phyloP scores from a whole-genome alignment of 2,113 vertebrate species.

The Larimichthys crocea region DNA sequence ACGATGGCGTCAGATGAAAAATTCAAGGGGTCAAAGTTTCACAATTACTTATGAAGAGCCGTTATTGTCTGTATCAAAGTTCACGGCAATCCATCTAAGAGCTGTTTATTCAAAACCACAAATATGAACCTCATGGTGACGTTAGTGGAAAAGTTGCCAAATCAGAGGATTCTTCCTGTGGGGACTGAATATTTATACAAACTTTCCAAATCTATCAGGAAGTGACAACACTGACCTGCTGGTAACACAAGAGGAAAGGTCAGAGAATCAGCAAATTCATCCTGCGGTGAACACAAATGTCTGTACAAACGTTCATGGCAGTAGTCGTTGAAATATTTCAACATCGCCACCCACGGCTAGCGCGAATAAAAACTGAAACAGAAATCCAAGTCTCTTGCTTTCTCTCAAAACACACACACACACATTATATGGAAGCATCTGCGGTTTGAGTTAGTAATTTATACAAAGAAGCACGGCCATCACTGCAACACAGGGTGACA shows the following conservation, averaged over 20 bases:
- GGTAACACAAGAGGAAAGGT: background rate
- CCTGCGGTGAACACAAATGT: background rate
- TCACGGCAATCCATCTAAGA: background rate
- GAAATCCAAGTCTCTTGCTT: background rate
- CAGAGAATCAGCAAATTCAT: background rate
- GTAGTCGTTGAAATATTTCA: background rate
- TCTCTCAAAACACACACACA: conserved; percentile 5
- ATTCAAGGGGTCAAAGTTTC: background rate
- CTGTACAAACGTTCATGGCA: background rate
- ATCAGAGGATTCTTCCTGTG: background rate
- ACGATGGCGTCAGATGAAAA: background rate
- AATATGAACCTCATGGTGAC: background rate
- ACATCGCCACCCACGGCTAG: background rate
- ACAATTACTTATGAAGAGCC: background rate
- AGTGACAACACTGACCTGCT: background rate
- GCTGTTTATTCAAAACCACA: background rate
- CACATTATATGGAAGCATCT: conserved; percentile 28
- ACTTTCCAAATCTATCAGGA: background rate
- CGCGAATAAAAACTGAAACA: background rate
- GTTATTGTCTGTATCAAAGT: background rate
- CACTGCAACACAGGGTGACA: conserved; percentile 8
- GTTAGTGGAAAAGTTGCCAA: background rate
- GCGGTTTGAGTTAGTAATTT: conserved; percentile 13
- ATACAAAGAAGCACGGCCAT: conserved; percentile 4
- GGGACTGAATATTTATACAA: background rate